Evolutionary conservation across 2,888 invertebrate species (phyloP).

Genomic region (Aphrophora alni): DNA sequence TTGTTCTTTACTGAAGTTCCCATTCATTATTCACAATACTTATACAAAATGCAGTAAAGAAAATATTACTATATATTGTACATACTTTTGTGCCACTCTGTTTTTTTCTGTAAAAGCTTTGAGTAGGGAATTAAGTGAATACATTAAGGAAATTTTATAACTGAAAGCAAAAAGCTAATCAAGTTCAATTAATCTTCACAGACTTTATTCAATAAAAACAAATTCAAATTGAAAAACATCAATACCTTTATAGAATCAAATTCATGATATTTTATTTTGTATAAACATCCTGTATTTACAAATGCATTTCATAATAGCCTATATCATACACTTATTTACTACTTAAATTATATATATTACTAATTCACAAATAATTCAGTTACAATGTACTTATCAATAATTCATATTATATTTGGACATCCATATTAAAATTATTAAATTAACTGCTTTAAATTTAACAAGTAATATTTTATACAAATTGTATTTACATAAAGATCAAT

Average conservation of each 20-base stretch:
- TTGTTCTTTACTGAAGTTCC: no score
- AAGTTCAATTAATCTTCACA: no score
- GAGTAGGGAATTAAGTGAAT: no score
- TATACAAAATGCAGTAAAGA: no score
- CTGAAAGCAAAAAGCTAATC: no score
- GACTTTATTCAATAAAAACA: neutral
- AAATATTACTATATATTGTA: no score
- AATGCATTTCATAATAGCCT: neutral
- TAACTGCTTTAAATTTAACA: neutral
- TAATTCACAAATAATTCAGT: neutral
- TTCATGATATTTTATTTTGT: neutral
- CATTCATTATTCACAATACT: no score
- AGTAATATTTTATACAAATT: neutral
- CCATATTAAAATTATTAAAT: neutral
- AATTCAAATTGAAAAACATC: neutral
- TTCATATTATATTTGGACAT: neutral
- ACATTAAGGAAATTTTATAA: no score
- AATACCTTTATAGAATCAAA: neutral
- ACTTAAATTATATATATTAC: neutral
- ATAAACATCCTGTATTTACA: neutral
- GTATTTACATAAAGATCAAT: neutral
- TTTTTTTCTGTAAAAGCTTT: no score
- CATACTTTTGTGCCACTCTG: no score
- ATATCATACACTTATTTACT: neutral
- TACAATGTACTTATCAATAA: neutral